phyloP scores from a whole-genome alignment of 2,113 vertebrate genomes.

The Hoplias malabaricus region DNA sequence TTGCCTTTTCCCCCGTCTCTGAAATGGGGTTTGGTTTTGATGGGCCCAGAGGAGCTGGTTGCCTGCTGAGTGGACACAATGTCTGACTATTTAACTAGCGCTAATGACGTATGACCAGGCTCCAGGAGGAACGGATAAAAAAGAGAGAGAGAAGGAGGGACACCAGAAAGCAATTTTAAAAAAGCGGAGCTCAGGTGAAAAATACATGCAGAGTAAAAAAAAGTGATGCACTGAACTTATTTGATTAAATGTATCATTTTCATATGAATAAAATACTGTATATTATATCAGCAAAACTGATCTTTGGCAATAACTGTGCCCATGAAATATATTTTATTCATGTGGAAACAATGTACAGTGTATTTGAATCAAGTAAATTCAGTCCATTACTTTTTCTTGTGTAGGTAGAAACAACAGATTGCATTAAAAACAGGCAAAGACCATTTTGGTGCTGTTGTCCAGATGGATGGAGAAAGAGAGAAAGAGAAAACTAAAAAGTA shows the following conservation, averaged over 20 bases:
- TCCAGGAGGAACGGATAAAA: background rate
- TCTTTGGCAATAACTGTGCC: too few species aligned
- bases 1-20: slow-evolving; percentile 40
- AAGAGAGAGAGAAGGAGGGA: background rate
- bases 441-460: background rate
- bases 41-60: slow-evolving; percentile 30
- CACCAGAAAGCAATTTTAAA: too few species aligned
- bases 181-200: background rate
- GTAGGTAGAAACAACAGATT: background rate
- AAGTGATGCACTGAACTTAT: too few species aligned
- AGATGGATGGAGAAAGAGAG: background rate
- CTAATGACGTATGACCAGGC: slow-evolving; percentile 3
- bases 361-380: background rate
- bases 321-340: too few species aligned
- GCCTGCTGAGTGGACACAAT: slow-evolving; percentile 39
- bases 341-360: too few species aligned
- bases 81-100: background rate
- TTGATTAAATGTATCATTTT: too few species aligned
- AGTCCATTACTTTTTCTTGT: background rate
- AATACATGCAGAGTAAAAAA: too few species aligned
- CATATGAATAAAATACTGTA: too few species aligned
- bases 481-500: background rate
- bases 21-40: slow-evolving; percentile 48
- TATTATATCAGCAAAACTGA: too few species aligned
- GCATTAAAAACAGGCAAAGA: background rate